Conservation (phyloP, 2,113 vertebrate genomes). For the Cebidichthys violaceus region DNA sequence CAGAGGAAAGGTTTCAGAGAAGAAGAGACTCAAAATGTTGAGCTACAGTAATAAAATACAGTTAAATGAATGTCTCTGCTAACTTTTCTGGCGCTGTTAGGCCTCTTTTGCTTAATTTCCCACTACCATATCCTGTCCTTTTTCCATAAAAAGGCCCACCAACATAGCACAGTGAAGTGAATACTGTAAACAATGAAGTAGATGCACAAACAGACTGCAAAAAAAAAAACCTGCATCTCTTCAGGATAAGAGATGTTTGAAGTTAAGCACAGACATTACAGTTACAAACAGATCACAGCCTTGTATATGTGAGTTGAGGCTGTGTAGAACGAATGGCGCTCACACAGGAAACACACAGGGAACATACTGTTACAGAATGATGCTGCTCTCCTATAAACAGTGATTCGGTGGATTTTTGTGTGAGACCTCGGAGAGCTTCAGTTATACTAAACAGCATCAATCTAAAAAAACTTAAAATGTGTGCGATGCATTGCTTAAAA, state of each 20-base stretch:
- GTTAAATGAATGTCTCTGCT: neutral
- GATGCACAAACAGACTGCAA: slow-evolving; percentile 22
- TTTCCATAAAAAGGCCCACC: slow-evolving; percentile 32
- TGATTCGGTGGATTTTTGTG: neutral
- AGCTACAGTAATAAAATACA: neutral
- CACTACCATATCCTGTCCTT: neutral
- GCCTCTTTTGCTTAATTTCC: slow-evolving; percentile 4
- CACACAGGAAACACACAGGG: slow-evolving; percentile 8
- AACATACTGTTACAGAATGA: neutral
- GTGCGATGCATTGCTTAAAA: neutral
- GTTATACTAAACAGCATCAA: neutral
- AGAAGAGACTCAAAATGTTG: neutral
- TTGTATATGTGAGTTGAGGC: slow-evolving; percentile 19
- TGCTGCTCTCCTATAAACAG: slow-evolving; percentile 3
- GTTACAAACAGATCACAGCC: slow-evolving; percentile 35
- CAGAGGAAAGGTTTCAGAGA: neutral
- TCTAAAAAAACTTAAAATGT: neutral
- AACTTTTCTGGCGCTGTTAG: neutral
- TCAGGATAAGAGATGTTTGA: slow-evolving; percentile 30
- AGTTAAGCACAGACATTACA: slow-evolving; percentile 1
- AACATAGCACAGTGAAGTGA: slow-evolving; percentile 15
- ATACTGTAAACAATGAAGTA: slow-evolving; percentile 15
- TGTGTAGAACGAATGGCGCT: neutral
- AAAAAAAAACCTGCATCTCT: slow-evolving; percentile 11
- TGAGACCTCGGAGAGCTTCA: neutral